Evolutionary conservation across 1,140 invertebrate genomes (phyloP), one percentile per base, ranked within the genome.

Genomic region (Microplitis demolitor): DNA sequence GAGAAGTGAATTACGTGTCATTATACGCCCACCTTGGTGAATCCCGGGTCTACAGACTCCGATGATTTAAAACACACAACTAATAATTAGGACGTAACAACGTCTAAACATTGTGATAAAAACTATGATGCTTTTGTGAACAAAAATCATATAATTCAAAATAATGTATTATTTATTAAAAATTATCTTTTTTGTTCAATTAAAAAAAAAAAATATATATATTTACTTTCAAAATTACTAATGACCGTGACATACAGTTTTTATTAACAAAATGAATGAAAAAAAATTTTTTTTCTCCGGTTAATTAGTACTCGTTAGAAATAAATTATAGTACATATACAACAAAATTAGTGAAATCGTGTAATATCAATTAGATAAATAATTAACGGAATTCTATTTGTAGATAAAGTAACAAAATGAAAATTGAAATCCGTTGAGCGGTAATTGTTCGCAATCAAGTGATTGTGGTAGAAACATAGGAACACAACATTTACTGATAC

Each of bases 61-160:
- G 54, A 35, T 72, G 70, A 72, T 72, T 72, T 72, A 66, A 72
- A 72, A 66, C 56, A 60, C 70, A 66, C 63, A 72, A 72, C 70
- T 35, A 53, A 50, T 54, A 72, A 72, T 72, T 72, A 72, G 70
- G 70, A 66, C 63, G 53, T 39, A 53, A 50, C 54, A 71, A 63
- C 53, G 50, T 71, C 62, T 71, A 71, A 51, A 71, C 69, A 71
- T 54, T 54, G 69, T 13, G 11, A 71, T 51, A 3, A 16, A 35
- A 16, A 13, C 24, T 60, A 16, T 62, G 50, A 35, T 64, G 31
- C n/a, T 56, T 66, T 71, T 56, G 56, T 71, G 53, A 14, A 14
- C n/a, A 16, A 16, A 35, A 58, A 71, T 64, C 69, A 66, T 35
- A 51, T 37, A 58, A 51, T 35, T 24, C 24, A 24, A 24, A 24